A percentile compares a stretch with the other conserved stretches of the same genome.
Conservation (phyloP, 2,888 invertebrate species). For the Diplolepis rosae region DNA sequence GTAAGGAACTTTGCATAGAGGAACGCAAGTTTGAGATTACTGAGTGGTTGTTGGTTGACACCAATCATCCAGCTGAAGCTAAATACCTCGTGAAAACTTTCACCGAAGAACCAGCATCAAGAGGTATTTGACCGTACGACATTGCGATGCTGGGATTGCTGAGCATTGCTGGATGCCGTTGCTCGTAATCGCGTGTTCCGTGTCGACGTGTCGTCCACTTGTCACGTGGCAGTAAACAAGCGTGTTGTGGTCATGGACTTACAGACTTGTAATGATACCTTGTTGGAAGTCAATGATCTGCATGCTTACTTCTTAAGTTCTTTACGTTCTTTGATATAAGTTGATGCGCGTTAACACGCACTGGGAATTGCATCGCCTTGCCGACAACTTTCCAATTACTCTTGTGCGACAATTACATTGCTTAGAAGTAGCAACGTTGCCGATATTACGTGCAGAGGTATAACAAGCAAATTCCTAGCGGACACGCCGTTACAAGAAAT, state of each 20-base stretch:
- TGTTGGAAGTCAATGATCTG: constrained; percentile 43
- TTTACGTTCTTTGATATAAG: constrained; percentile 16
- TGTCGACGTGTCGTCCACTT: constrained; percentile 3
- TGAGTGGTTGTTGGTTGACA: constrained; percentile 13
- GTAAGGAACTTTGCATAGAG: background rate
- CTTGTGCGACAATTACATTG: constrained; percentile 38
- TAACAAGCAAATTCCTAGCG: constrained; percentile 47
- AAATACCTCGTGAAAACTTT: constrained; percentile 32
- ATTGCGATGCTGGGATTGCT: constrained; percentile 41
- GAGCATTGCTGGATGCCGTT: constrained; percentile 42
- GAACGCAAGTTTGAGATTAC: constrained; percentile 14
- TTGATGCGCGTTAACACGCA: constrained; percentile 30
- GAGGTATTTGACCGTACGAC: constrained; percentile 39
- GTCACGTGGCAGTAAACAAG: constrained; percentile 27
- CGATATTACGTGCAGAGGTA: constrained; percentile 47
- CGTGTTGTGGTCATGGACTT: background rate
- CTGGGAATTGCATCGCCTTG: constrained; percentile 56
- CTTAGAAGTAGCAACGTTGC: constrained; percentile 44
- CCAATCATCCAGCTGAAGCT: constrained; percentile 20
- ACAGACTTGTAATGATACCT: constrained; percentile 17
- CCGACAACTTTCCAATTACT: constrained; percentile 57
- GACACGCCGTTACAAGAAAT: constrained; percentile 45
- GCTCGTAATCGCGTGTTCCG: constrained; percentile 36
- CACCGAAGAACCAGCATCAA: constrained; percentile 32
- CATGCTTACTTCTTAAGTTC: constrained; percentile 32